phyloP scores from a whole-genome alignment of 2,113 vertebrate species.

The Aegithalos caudatus region DNA sequence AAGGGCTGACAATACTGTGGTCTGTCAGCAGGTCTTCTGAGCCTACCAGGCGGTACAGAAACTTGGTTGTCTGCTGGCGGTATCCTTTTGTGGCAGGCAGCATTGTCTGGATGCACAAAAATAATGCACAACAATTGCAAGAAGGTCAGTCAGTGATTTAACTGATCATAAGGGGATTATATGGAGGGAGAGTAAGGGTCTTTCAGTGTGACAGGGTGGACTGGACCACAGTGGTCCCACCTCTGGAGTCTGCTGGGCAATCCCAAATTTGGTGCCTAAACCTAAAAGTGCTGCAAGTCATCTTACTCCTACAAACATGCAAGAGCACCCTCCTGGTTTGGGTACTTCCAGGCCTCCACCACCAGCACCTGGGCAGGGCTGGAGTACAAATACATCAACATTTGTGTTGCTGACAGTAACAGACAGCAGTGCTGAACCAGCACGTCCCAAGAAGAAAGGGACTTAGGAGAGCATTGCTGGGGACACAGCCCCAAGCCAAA shows the following conservation, averaged over 20 bases:
- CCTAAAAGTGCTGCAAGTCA: not conserved
- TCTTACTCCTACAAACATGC: not conserved
- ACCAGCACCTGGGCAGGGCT: not conserved
- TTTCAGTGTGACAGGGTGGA: not conserved
- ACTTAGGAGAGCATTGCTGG: not conserved
- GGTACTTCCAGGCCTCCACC: not conserved
- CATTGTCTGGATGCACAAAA: slow-evolving; percentile 70
- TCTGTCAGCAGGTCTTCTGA: slow-evolving; percentile 80
- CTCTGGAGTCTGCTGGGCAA: not conserved
- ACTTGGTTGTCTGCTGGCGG: slow-evolving; percentile 78
- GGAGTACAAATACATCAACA: not conserved
- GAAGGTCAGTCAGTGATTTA: not conserved
- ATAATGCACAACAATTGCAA: not conserved
- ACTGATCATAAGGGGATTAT: not conserved
- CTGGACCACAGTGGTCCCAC: not conserved
- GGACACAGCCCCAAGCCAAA: not conserved
- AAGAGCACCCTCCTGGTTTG: not conserved
- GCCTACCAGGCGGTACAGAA: slow-evolving; percentile 90
- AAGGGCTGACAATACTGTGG: slow-evolving; percentile 90
- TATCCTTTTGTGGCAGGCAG: slow-evolving; percentile 75
- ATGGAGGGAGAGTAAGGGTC: not conserved
- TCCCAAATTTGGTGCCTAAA: not conserved
- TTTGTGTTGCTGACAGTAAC: not conserved
- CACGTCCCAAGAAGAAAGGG: not conserved
- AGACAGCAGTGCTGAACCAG: not conserved